Conservation (phyloP, 2,888 invertebrate species). For the Plebejus anna region DNA sequence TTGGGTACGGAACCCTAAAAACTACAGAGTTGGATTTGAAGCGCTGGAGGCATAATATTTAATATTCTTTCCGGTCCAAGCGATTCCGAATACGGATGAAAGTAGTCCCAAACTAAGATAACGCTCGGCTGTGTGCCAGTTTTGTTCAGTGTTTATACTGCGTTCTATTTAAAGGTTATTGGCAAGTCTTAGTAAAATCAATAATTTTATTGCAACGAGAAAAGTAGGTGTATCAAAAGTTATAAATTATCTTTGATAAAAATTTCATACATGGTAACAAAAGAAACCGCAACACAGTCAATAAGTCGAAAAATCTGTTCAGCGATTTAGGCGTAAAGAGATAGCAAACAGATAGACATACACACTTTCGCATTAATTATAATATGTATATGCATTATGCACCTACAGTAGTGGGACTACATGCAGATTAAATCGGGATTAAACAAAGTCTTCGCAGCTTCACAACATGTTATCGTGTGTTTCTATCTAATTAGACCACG, state of each 20-base stretch:
- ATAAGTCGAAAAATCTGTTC: too few relatives aligned
- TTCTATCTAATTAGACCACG: slow-evolving; percentile 17
- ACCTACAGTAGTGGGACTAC: neutral
- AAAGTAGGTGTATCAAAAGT: too few relatives aligned
- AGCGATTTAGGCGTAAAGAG: too few relatives aligned
- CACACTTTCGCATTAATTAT: too few relatives aligned
- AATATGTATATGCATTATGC: too few relatives aligned
- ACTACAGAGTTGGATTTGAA: neutral
- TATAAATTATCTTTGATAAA: too few relatives aligned
- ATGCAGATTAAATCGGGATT: neutral
- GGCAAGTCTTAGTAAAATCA: neutral
- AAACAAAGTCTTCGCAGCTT: neutral
- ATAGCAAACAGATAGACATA: too few relatives aligned
- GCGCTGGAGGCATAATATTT: too few relatives aligned
- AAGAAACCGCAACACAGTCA: too few relatives aligned
- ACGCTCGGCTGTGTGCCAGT: neutral
- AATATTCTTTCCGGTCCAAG: neutral
- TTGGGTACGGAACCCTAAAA: too few relatives aligned
- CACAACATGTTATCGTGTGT: neutral
- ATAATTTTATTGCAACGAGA: too few relatives aligned
- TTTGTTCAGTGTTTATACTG: neutral
- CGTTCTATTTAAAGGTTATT: neutral
- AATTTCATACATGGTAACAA: too few relatives aligned
- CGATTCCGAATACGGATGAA: neutral
- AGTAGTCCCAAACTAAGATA: neutral